Conservation (phyloP, 23 tunicate species). For the Oikopleura dioica region DNA sequence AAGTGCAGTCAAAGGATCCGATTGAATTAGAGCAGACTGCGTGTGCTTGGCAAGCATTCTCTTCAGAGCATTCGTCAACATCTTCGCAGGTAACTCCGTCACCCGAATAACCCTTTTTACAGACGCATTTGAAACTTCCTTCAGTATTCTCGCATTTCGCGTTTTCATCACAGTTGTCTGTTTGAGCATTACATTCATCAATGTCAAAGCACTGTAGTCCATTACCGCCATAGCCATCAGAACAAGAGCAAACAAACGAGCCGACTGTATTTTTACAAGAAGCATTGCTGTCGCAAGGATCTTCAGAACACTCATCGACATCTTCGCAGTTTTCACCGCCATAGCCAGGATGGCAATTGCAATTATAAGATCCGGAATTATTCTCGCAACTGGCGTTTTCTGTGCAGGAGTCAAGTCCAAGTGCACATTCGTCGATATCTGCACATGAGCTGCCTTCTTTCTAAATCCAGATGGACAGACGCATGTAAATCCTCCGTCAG, state of each 20-base stretch:
- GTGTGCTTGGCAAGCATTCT: constrained; percentile 13
- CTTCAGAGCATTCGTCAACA: constrained; percentile 13
- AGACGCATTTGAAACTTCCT: not conserved
- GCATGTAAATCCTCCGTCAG: not conserved
- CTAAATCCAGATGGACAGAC: too few relatives aligned
- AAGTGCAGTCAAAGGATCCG: constrained; percentile 16
- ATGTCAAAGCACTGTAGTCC: not conserved
- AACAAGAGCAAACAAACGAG: not conserved
- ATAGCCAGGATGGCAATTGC: constrained; percentile 19
- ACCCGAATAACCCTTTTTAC: not conserved
- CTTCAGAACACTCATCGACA: not conserved
- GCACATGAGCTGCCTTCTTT: too few relatives aligned
- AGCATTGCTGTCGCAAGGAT: not conserved
- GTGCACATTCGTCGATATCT: too few relatives aligned
- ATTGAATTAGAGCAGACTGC: constrained; percentile 12
- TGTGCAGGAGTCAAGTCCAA: too few relatives aligned
- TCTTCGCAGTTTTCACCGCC: constrained; percentile 12
- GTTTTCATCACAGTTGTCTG: not conserved
- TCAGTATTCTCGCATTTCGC: not conserved
- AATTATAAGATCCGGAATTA: too few relatives aligned
- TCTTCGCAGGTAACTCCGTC: not conserved
- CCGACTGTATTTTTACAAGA: not conserved
- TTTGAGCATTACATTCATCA: not conserved
- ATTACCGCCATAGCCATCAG: not conserved
- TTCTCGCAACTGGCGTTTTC: too few relatives aligned